Base-by-base conservation (phyloP, 2,888 invertebrate species). In the Amphipyra berbera region DNA sequence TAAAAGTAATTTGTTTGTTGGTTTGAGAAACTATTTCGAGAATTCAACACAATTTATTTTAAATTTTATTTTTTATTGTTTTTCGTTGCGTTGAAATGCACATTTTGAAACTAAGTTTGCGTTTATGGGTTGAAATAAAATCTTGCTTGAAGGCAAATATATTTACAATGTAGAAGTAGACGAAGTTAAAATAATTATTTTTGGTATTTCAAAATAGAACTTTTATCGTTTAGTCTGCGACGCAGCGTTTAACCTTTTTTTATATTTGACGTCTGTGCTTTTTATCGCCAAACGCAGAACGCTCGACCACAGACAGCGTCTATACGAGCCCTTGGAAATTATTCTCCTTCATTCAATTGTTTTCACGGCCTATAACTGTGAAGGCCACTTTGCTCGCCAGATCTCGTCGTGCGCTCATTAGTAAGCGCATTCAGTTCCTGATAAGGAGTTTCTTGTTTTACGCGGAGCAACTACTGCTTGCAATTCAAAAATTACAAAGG, bases 1-100 rank as follows among this genome's bases (percentile, higher is more conserved):
- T 74, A 79, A 80, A 86, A 83, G 82, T 84, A 85, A 88, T 88
- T 89, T 88, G 87, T 86, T 88, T 77, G 79, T 76, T 67, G 77
- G 75, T 72, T 66, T 73, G 55, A 72, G 73, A 76, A 78, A 74
- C 70, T 76, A 78, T 79, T 78, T 71, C 61, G 57, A 66, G 73
- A 73, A 61, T 70, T 30, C 52, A 46, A 59, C 49, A 58, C 60
- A 48, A 64, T 62, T 68, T 71, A 73, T 73, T 56, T 68, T 21
- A 59, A 56, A 21, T 21, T 47, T 49, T 33, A n/a, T 58, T 45
- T 21, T 49, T 37, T 14, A 37, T 52, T 13, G 30, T 55, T 60
- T 55, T 53, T 50, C 7, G 30, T 47, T 52, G 38, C n/a, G 10
- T 46, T 50, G n/a, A 47, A 57, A 61, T 45, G 21, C 40, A 15